A percentile compares a stretch with the other conserved stretches of the same genome.
phyloP scores from a whole-genome alignment of 1,140 invertebrate genomes.

The Archivesica marissinica region DNA sequence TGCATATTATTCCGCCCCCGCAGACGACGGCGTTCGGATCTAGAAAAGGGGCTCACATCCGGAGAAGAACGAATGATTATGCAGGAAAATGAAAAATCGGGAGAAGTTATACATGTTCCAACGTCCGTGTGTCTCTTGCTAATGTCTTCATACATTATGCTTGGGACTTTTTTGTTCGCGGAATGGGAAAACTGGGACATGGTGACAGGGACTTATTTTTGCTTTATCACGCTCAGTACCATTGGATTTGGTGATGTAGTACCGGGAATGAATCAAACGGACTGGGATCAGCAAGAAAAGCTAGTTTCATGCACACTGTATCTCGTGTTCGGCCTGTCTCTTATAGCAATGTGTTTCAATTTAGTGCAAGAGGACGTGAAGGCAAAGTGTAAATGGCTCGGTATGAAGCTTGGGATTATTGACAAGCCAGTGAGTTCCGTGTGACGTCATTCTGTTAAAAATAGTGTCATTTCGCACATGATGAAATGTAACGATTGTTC shows the following conservation, averaged over 20 bases:
- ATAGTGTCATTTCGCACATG: no score
- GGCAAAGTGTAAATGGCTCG: conserved; percentile 89
- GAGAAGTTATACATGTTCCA: conserved; percentile 77
- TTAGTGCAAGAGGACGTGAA: conserved; percentile 96
- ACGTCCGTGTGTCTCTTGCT: conserved; percentile 79
- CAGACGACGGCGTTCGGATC: conserved; percentile 66
- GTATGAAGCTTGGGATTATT: conserved; percentile 78
- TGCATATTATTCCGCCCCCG: conserved; percentile 75
- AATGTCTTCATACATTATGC: conserved; percentile 83
- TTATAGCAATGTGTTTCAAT: conserved; percentile 99
- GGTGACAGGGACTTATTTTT: conserved; percentile 97
- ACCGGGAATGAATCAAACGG: conserved; percentile 77
- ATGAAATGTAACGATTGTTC: no score
- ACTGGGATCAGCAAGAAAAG: conserved; percentile 81
- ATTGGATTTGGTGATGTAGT: conserved; percentile 98
- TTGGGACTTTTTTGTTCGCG: conserved; percentile 82
- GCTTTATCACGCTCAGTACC: conserved; percentile 91
- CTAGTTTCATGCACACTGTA: conserved; percentile 82
- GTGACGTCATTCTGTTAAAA: no score
- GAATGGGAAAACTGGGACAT: conserved; percentile 87
- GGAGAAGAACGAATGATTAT: conserved; percentile 67
- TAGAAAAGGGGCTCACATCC: conserved; percentile 69
- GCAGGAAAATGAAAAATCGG: conserved; percentile 72
- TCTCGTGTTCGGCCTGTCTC: conserved; percentile 95
- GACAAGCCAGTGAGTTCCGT: conserved; percentile 67